Conservation (phyloP, 2,888 invertebrate genomes). For the Pseudococcus jackbeardsleyi region DNA sequence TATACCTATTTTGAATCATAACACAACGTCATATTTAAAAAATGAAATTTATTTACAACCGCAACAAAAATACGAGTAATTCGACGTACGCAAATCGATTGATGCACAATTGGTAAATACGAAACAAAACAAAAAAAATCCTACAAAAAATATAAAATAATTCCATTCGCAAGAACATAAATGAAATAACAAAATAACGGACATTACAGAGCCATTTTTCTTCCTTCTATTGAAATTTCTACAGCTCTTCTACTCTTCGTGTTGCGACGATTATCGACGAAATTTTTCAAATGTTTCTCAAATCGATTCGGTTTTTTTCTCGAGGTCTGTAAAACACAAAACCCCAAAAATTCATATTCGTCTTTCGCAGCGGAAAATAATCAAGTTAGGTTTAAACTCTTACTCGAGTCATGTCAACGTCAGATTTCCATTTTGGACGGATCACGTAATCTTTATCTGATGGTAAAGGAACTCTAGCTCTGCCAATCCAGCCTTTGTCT, state of each 20-base stretch:
- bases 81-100: background rate
- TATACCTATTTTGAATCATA: background rate
- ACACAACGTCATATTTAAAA: background rate
- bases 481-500: slow-evolving; percentile 93
- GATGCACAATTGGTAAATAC: background rate
- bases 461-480: slow-evolving; percentile 94
- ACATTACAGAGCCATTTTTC: slow-evolving; percentile 91
- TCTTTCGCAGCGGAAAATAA: background rate
- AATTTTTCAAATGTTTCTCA: slow-evolving; percentile 92
- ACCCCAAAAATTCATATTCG: background rate
- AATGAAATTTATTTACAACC: background rate
- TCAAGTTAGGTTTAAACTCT: slow-evolving; percentile 68
- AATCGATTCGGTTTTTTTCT: slow-evolving; percentile 91
- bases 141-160: slow-evolving; percentile 16
- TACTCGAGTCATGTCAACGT: slow-evolving; percentile 86
- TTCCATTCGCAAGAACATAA: background rate
- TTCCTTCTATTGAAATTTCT: slow-evolving; percentile 95
- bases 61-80: background rate
- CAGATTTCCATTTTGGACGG: slow-evolving; percentile 91
- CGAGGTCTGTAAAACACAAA: background rate
- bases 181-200: background rate
- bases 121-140: background rate
- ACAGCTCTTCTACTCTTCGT: slow-evolving; percentile 86
- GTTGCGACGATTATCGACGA: slow-evolving; percentile 86
- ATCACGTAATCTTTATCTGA: slow-evolving; percentile 97